Evolutionary conservation across 2,113 vertebrate species (phyloP).

Genomic region (Carassius auratus): DNA sequence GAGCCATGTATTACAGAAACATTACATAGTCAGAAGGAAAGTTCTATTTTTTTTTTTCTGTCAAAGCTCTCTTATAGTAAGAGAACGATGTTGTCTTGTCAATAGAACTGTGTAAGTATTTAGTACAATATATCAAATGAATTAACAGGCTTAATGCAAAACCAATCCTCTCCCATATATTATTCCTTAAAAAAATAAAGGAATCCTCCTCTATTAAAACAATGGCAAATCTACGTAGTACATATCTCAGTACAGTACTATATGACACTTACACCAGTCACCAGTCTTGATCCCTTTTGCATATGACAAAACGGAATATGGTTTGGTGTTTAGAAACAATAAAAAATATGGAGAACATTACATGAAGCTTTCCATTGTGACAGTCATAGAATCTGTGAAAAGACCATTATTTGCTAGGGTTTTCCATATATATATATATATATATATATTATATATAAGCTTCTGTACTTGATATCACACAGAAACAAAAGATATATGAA

Average conservation of each 20-base stretch:
- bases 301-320: slow-evolving; percentile 56
- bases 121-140: slow-evolving; percentile 61
- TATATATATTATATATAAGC: neutral
- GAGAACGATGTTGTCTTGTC: neutral
- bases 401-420: slow-evolving; percentile 38
- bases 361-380: neutral
- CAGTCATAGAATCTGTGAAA: neutral
- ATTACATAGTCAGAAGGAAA: neutral
- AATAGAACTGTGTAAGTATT: slow-evolving; percentile 66
- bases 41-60: slow-evolving; percentile 4
- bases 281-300: slow-evolving; percentile 68
- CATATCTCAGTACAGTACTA: slow-evolving; percentile 65
- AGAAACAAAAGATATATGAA: slow-evolving; percentile 37
- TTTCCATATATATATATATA: neutral
- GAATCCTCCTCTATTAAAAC: slow-evolving; percentile 77
- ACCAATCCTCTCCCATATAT: slow-evolving; percentile 79
- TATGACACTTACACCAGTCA: slow-evolving; percentile 73
- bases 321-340: slow-evolving; percentile 15
- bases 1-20: neutral
- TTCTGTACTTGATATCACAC: slow-evolving; percentile 45
- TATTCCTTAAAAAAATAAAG: slow-evolving; percentile 82
- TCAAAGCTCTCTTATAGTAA: neutral
- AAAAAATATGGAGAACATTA: slow-evolving; percentile 10
- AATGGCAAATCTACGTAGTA: slow-evolving; percentile 79
- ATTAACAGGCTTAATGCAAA: slow-evolving; percentile 76